Conservation (phyloP, 2,113 vertebrate species). For the Anas platyrhynchos region DNA sequence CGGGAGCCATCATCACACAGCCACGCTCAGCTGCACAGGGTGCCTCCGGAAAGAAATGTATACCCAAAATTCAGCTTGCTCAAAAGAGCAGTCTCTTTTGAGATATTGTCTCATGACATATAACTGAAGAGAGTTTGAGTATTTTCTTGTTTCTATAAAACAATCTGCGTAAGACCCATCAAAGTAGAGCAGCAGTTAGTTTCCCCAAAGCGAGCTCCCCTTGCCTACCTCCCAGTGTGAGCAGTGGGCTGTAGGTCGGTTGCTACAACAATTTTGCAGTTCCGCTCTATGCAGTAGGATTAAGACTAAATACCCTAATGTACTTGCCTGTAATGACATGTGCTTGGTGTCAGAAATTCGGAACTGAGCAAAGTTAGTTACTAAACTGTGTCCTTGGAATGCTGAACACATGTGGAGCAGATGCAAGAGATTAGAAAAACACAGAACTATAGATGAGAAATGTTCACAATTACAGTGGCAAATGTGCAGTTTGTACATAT, state of each 20-base stretch:
- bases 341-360: neutral
- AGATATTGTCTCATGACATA: neutral
- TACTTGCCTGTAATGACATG: neutral
- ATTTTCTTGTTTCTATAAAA: neutral
- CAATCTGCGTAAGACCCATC: neutral
- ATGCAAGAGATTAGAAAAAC: conserved; percentile 29
- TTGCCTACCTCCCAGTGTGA: fast-evolving
- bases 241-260: neutral
- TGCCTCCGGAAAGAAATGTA: neutral
- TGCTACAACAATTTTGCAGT: neutral
- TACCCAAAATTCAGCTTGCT: neutral
- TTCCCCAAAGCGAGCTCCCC: neutral
- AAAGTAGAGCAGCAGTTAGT: neutral
- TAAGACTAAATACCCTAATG: neutral
- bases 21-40: neutral
- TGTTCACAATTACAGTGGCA: neutral
- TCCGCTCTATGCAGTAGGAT: neutral
- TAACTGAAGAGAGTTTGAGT: neutral
- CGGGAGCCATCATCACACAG: neutral
- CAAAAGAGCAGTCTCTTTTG: neutral
- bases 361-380: neutral
- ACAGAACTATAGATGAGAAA: conserved; percentile 1
- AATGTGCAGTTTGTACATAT: neutral
- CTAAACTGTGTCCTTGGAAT: neutral
- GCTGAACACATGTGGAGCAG: neutral